Percentiles rank a stretch among this genome's conserved stretches.
Conservation (phyloP, 37 sponge, comb jelly and placozoan species). For the Cladorhizidae sp. region DNA sequence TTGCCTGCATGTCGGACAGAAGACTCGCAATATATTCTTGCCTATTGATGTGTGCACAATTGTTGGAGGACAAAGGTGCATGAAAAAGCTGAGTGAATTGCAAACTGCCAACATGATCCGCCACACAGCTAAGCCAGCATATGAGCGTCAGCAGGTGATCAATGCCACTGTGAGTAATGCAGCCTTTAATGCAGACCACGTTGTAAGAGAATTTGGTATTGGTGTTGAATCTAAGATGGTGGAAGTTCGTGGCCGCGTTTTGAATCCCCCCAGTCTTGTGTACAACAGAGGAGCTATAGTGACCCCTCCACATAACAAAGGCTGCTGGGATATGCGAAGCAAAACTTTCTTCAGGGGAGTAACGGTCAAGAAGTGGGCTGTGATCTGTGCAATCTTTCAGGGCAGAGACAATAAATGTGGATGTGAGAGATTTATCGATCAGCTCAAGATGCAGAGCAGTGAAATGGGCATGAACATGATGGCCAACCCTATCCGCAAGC, state of each 20-base stretch:
- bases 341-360: constrained; percentile 45
- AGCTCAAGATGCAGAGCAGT: background rate
- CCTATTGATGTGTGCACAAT: constrained; percentile 75
- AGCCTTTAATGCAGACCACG: constrained; percentile 33
- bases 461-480: background rate
- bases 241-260: constrained; percentile 51
- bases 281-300: constrained; percentile 6
- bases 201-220: constrained; percentile 58
- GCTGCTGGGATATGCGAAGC: constrained; percentile 65
- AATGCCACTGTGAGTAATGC: background rate
- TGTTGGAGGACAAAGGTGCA: constrained; percentile 66
- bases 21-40: constrained; percentile 47
- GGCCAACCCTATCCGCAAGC: background rate
- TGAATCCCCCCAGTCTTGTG: constrained; percentile 52
- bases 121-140: constrained; percentile 63
- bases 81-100: constrained; percentile 52
- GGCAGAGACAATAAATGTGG: background rate
- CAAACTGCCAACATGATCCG: constrained; percentile 75
- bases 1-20: constrained; percentile 56
- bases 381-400: constrained; percentile 14
- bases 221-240: constrained; percentile 39
- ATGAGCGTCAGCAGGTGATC: constrained; percentile 26
- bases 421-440: background rate
- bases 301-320: constrained; percentile 23
- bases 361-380: constrained; percentile 52